Evolutionary conservation across 1,140 invertebrate genomes (phyloP).

Genomic region (Lethrus apterus): DNA sequence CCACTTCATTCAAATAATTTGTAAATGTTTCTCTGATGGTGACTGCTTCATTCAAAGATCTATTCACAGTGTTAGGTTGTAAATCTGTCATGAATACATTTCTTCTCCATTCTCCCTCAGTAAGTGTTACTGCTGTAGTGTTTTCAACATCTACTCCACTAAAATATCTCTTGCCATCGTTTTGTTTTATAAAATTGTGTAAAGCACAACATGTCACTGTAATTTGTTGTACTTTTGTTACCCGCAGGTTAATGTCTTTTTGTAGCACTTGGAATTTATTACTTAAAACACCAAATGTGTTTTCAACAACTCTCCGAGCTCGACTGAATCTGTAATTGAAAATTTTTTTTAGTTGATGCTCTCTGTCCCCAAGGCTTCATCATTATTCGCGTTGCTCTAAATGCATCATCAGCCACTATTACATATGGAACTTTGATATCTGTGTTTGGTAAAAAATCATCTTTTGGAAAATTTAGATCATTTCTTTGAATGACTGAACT

Average conservation of each 20-base stretch:
- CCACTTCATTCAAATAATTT: not conserved
- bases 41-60: not conserved
- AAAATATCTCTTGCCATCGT: not conserved
- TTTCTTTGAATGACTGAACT: not conserved
- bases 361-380: not conserved
- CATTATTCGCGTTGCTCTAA: not conserved
- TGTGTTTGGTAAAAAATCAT: not conserved
- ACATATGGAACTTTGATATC: not conserved
- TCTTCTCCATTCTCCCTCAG: not conserved
- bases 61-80: not conserved
- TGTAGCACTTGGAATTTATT: constrained; percentile 2
- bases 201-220: constrained; percentile 3
- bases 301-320: constrained; percentile 17
- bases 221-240: not conserved
- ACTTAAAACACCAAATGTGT: constrained; percentile 21
- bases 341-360: not conserved
- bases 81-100: not conserved
- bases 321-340: constrained; percentile 9
- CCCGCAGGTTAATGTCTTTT: not conserved
- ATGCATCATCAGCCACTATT: constrained; percentile 6
- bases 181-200: not conserved
- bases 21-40: not conserved
- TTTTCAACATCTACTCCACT: not conserved
- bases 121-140: not conserved
- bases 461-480: constrained; percentile 7